These are phyloP conservation scores for Darevskia nairensis DNA, from an alignment of 2,797 vertebrate genomes.

Conservation along the genomic window DNA sequence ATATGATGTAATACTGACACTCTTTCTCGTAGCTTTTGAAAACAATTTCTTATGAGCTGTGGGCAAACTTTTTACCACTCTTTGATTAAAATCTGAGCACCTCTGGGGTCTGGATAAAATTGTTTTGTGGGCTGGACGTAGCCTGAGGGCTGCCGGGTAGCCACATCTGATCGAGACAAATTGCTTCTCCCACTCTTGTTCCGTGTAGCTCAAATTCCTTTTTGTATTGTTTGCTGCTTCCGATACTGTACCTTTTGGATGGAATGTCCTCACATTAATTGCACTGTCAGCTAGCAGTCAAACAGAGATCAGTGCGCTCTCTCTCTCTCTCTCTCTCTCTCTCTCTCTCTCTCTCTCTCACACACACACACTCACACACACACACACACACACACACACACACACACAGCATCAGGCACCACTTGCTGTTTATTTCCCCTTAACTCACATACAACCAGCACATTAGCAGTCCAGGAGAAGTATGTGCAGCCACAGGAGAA, in stretches of 20 bases:
- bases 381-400: slow-evolving; percentile 17
- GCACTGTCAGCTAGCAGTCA: not conserved
- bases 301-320: not conserved
- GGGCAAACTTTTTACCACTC: not conserved
- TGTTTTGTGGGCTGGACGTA: not conserved
- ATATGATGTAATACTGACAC: not conserved
- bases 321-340: not conserved
- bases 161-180: not conserved
- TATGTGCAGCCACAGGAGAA: slow-evolving; percentile 84
- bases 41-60: not conserved
- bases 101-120: not conserved
- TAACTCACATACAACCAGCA: slow-evolving; percentile 81
- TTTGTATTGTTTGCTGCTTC: not conserved
- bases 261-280: slow-evolving; percentile 8
- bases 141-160: not conserved
- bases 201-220: not conserved
- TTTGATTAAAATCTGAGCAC: not conserved
- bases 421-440: slow-evolving; percentile 69
- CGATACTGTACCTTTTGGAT: not conserved
- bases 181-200: not conserved
- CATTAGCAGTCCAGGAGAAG: slow-evolving; percentile 91
- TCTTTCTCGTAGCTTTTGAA: not conserved
- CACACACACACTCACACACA: not conserved
- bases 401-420: slow-evolving; percentile 48
- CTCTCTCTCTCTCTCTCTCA: not conserved